A percentile compares a stretch with the other conserved stretches of the same genome.
Conservation (phyloP, 35 echinoderm and acorn worm species). For the Apostichopus japonicus region DNA sequence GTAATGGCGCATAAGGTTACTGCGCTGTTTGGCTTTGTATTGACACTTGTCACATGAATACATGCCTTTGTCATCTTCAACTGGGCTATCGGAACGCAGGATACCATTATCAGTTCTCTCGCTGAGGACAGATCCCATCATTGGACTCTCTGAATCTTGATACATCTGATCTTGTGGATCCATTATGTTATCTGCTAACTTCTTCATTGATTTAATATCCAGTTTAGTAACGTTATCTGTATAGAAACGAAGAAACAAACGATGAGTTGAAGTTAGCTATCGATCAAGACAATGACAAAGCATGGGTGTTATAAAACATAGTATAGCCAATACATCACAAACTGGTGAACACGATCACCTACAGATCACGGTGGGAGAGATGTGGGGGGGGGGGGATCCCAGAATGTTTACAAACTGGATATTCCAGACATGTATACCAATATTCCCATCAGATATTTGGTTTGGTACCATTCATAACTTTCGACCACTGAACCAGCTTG, state of each 20-base stretch:
- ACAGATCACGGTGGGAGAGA: no score
- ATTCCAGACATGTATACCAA: no score
- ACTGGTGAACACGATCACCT: no score
- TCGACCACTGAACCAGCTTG: no score
- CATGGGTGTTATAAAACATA: no score
- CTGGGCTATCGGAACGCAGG: conserved; percentile 7
- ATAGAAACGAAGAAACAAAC: background rate
- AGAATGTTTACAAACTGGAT: no score
- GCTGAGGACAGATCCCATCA: background rate
- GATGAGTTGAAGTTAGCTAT: background rate
- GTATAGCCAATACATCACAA: no score
- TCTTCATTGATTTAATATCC: background rate
- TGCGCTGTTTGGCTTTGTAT: conserved; percentile 74
- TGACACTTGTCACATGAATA: conserved; percentile 72
- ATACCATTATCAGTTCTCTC: background rate
- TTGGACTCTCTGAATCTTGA: background rate
- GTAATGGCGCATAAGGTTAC: conserved; percentile 78
- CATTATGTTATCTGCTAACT: background rate
- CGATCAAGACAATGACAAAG: no score
- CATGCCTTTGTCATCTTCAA: conserved; percentile 51
- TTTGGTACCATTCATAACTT: no score
- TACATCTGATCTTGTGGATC: background rate
- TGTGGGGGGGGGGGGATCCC: no score
- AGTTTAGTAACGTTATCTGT: background rate
- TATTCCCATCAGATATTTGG: no score